phyloP scores from a whole-genome alignment of 1,140 invertebrate genomes.

The Leptonema lineaticorne region DNA sequence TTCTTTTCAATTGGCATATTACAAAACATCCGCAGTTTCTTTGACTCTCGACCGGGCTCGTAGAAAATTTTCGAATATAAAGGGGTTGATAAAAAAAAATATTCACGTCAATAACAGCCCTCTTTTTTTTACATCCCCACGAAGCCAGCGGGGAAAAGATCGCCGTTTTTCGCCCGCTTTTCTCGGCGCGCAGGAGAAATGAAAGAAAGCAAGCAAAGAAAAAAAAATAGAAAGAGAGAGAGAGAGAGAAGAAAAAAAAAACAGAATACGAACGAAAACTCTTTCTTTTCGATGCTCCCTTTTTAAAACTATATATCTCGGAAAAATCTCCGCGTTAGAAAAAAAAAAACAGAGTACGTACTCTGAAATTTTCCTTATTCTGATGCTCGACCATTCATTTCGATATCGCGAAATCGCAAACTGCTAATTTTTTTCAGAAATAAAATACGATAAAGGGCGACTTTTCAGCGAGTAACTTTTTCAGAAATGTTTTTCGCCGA shows the following conservation, averaged over 20 bases:
- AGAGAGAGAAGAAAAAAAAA: too few relatives aligned
- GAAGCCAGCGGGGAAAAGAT: neutral
- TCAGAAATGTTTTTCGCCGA: too few relatives aligned
- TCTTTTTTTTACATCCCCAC: too few relatives aligned
- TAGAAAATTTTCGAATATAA: neutral
- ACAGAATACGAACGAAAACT: too few relatives aligned
- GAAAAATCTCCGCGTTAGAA: neutral
- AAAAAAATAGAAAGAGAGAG: too few relatives aligned
- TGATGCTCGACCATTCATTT: neutral
- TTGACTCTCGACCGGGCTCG: neutral
- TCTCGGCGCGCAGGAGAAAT: too few relatives aligned
- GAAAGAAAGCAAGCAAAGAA: too few relatives aligned
- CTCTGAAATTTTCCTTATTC: neutral
- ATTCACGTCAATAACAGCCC: neutral
- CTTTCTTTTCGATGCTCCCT: neutral
- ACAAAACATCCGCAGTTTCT: neutral
- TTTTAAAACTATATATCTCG: neutral
- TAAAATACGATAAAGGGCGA: too few relatives aligned
- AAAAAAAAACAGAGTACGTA: too few relatives aligned
- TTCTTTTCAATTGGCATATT: neutral
- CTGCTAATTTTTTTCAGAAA: too few relatives aligned
- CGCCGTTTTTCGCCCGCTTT: neutral
- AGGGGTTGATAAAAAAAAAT: neutral
- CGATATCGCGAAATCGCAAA: too few relatives aligned
- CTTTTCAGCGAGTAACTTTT: too few relatives aligned